phyloP scores from a whole-genome alignment of 1,140 invertebrate species.

The Alviniconcha marisindica region DNA sequence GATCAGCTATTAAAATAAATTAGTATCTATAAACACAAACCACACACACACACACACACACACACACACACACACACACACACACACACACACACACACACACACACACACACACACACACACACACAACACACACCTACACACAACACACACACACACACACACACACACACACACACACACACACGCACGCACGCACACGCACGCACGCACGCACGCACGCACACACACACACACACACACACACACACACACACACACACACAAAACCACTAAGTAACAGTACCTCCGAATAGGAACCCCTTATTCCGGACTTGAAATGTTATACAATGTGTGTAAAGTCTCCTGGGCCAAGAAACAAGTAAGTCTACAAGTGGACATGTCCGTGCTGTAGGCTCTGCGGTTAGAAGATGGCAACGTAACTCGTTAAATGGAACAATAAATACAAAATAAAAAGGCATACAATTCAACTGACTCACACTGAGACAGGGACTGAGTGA shows the following conservation, averaged over 20 bases:
- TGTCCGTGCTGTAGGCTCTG: too few relatives aligned
- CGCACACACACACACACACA: constrained; percentile 11
- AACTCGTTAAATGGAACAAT: too few relatives aligned
- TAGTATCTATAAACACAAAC: neutral
- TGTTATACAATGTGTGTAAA: too few relatives aligned
- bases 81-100: constrained; percentile 1
- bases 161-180: constrained; percentile 8
- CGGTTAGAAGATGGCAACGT: too few relatives aligned
- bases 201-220: neutral
- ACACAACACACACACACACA: neutral
- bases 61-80: constrained; percentile 24
- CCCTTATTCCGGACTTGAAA: too few relatives aligned
- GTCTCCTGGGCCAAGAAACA: too few relatives aligned
- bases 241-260: constrained; percentile 17
- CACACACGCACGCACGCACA: constrained; percentile 19
- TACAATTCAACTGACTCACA: too few relatives aligned
- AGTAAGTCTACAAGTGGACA: too few relatives aligned
- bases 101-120: neutral
- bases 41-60: constrained; percentile 24
- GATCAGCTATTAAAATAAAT: too few relatives aligned
- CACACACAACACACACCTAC: neutral
- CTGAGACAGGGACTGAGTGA: too few relatives aligned
- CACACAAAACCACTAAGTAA: neutral
- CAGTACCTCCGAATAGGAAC: too few relatives aligned
- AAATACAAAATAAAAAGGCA: too few relatives aligned